phyloP scores from a whole-genome alignment of 2,888 invertebrate genomes.

The Arenicola marina region DNA sequence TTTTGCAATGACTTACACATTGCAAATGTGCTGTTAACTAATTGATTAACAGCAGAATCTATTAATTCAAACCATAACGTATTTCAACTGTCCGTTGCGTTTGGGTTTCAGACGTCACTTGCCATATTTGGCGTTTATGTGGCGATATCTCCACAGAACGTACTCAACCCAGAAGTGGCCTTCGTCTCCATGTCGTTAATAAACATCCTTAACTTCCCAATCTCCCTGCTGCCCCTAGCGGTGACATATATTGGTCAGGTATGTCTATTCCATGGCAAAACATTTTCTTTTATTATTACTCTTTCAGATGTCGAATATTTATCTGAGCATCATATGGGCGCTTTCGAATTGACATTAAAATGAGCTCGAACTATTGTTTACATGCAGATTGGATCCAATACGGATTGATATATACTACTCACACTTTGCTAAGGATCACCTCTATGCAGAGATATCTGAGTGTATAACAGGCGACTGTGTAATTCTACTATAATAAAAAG shows the following conservation, averaged over 20 bases:
- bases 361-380: too few species aligned
- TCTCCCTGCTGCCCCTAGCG: conserved; percentile 21
- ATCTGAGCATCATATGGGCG: background rate
- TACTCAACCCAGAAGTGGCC: conserved; percentile 83
- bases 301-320: too few species aligned
- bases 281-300: background rate
- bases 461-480: too few species aligned
- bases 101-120: conserved; percentile 10
- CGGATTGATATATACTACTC: too few species aligned
- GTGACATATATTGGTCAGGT: conserved; percentile 23
- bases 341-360: background rate
- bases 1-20: too few species aligned
- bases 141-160: background rate
- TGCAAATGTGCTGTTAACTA: too few species aligned
- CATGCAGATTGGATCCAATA: background rate
- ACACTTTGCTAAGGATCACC: too few species aligned
- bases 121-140: conserved; percentile 10
- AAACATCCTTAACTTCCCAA: conserved; percentile 82
- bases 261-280: background rate
- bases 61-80: too few species aligned
- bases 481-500: too few species aligned
- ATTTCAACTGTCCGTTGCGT: too few species aligned
- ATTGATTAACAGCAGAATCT: too few species aligned
- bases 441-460: too few species aligned
- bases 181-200: conserved; percentile 96